Evolutionary conservation across 1,140 invertebrate genomes (phyloP).

Genomic region (Pachypeltis micranthus): DNA sequence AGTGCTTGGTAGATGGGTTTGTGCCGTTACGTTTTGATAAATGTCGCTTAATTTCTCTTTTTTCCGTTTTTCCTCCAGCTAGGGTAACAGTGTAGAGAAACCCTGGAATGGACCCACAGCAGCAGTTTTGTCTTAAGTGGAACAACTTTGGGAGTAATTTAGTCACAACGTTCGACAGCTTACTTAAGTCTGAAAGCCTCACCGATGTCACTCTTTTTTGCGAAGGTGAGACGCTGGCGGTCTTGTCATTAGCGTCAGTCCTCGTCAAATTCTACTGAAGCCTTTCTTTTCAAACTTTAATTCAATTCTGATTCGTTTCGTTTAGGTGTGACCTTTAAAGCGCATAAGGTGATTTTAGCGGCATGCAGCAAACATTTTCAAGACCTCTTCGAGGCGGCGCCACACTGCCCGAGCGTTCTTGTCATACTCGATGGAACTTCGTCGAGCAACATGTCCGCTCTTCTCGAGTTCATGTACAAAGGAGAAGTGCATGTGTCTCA

Average conservation of each 20-base stretch:
- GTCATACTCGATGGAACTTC: slow-evolving; percentile 80
- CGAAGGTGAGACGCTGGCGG: slow-evolving; percentile 57
- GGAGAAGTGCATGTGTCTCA: slow-evolving; percentile 83
- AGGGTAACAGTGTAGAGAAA: slow-evolving; percentile 36
- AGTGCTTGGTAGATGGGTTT: no score
- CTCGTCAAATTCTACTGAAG: background rate
- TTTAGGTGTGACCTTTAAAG: slow-evolving; percentile 78
- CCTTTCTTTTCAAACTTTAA: background rate
- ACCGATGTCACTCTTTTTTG: slow-evolving; percentile 81
- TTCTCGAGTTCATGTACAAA: slow-evolving; percentile 88
- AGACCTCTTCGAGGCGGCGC: slow-evolving; percentile 78
- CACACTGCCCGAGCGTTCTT: slow-evolving; percentile 62
- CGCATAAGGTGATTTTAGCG: slow-evolving; percentile 80
- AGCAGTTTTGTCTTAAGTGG: slow-evolving; percentile 84
- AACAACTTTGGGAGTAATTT: slow-evolving; percentile 81
- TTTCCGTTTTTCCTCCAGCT: slow-evolving; percentile 4
- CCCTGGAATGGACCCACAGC: slow-evolving; percentile 67
- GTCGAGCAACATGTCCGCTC: slow-evolving; percentile 74
- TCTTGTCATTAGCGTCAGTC: background rate
- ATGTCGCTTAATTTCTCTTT: no score
- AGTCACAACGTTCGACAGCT: slow-evolving; percentile 72
- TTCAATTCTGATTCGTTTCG: no score
- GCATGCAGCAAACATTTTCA: slow-evolving; percentile 90
- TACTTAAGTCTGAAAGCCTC: slow-evolving; percentile 79
- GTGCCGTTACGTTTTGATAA: no score